A percentile compares a stretch with the other conserved stretches of the same genome.
phyloP scores from a whole-genome alignment of 2,797 vertebrate genomes.

The Aratinga solstitialis region DNA sequence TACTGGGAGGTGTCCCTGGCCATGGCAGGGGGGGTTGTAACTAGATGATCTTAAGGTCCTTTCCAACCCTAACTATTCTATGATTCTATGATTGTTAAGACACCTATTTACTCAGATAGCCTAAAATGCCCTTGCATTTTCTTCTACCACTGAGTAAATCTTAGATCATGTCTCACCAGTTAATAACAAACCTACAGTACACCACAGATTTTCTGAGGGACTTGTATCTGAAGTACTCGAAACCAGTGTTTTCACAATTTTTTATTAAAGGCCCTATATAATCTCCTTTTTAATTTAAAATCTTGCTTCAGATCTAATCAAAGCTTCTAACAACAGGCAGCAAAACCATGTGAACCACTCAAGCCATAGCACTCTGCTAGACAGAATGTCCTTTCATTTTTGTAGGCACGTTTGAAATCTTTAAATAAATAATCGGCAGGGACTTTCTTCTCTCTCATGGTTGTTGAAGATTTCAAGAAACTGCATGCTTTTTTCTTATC shows the following conservation, averaged over 20 bases:
- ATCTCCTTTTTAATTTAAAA: background rate
- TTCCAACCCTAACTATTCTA: too few relatives aligned
- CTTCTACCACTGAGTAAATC: background rate
- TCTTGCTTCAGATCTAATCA: background rate
- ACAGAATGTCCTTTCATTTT: background rate
- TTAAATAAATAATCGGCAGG: background rate
- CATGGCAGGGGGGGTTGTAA: too few relatives aligned
- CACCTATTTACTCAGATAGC: background rate
- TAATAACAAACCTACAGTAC: background rate
- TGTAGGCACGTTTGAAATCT: background rate
- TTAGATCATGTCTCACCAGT: background rate
- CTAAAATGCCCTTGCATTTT: background rate
- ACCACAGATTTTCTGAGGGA: background rate
- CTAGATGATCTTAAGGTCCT: too few relatives aligned
- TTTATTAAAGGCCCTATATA: background rate
- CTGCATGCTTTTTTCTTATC: background rate
- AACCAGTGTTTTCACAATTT: background rate
- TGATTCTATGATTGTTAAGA: background rate
- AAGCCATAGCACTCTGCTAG: background rate
- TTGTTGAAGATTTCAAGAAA: background rate
- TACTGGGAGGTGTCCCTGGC: too few relatives aligned
- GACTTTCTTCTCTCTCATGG: background rate
- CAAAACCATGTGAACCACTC: background rate
- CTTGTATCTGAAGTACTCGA: background rate
- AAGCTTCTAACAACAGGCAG: background rate